Conservation (phyloP, 2,797 vertebrate species). For the Tapera naevia region DNA sequence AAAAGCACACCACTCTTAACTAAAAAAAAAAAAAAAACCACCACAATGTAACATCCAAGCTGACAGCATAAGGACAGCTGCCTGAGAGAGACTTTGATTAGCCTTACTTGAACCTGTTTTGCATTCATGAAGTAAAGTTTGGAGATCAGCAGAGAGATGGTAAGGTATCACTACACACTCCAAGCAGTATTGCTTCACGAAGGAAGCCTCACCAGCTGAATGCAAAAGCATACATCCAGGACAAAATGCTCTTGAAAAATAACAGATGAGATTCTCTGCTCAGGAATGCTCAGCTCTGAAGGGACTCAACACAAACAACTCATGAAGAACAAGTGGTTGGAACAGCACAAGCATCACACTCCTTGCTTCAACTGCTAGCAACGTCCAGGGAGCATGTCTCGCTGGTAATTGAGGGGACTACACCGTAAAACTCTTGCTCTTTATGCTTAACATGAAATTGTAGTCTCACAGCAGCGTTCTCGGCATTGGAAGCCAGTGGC, state of each 20-base stretch:
- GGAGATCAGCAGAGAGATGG: neutral
- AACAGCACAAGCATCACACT: neutral
- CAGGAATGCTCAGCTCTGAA: neutral
- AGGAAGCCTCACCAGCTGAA: neutral
- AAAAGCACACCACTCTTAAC: neutral
- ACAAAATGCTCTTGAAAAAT: neutral
- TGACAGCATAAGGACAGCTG: neutral
- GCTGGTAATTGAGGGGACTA: neutral
- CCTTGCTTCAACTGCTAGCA: neutral
- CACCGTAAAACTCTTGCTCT: neutral
- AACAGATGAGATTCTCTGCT: neutral
- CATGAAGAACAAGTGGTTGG: neutral
- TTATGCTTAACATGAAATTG: neutral
- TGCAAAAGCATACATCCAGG: neutral
- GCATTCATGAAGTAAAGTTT: neutral
- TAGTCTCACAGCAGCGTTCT: neutral
- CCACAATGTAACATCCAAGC: neutral
- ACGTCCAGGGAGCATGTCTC: neutral
- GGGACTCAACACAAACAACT: neutral
- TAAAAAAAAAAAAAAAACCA: neutral
- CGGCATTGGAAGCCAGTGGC: neutral
- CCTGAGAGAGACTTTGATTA: neutral
- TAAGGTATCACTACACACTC: neutral
- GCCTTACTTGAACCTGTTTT: neutral
- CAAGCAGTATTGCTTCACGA: neutral